Percentiles rank a stretch among this genome's conserved stretches.
These are phyloP conservation scores for Phainopepla nitens DNA, from an alignment of 2,113 vertebrate species.

Conservation along the genomic window DNA sequence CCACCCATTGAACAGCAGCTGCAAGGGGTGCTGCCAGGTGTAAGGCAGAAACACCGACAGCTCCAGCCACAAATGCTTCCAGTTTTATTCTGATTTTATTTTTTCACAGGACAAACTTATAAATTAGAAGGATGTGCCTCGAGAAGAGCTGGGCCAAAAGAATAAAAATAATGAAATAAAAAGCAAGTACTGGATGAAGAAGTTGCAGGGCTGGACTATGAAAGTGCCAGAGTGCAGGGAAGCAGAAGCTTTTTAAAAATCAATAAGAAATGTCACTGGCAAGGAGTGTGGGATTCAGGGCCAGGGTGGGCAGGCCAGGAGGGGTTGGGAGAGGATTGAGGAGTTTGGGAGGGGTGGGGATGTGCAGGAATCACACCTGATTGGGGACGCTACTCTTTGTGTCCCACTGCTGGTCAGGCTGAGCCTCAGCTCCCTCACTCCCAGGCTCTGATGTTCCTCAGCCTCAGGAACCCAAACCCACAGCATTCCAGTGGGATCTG, in stretches of 20 bases:
- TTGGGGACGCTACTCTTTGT: background rate
- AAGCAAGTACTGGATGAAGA: background rate
- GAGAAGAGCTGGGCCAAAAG: background rate
- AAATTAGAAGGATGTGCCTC: background rate
- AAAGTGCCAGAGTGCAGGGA: background rate
- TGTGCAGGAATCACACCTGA: background rate
- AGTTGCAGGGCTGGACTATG: background rate
- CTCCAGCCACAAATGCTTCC: background rate
- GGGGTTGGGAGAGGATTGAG: background rate
- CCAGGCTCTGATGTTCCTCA: background rate
- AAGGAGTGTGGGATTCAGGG: background rate
- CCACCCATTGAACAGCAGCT: background rate
- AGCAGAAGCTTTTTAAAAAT: conserved; percentile 48
- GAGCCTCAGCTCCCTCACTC: background rate
- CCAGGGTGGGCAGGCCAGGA: background rate
- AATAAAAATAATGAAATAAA: background rate
- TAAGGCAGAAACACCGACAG: background rate
- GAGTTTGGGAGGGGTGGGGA: background rate
- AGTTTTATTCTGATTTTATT: background rate
- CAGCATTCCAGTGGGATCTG: background rate
- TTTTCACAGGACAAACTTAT: background rate
- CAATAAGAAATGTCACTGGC: conserved; percentile 6
- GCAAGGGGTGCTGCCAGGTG: background rate
- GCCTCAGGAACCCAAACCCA: background rate
- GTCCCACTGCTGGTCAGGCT: background rate